These are phyloP conservation scores for Choristoneura fumiferana DNA, from an alignment of 1,140 invertebrate genomes.

Conservation along the genomic window DNA sequence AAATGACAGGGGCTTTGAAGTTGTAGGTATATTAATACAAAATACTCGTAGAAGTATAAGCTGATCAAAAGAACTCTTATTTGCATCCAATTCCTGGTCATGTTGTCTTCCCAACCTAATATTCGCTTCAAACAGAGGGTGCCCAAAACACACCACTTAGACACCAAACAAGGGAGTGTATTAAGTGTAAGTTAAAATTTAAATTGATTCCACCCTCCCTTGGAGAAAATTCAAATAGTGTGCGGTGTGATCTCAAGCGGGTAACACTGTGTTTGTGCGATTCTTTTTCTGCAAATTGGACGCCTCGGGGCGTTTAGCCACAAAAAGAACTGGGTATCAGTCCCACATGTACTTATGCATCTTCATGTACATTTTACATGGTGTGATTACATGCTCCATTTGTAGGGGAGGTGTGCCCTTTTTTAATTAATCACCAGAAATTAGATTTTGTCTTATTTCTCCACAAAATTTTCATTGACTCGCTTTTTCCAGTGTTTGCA, in stretches of 20 bases:
- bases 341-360: slow-evolving; percentile 29
- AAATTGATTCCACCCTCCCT: slow-evolving; percentile 75
- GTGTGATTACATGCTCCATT: slow-evolving; percentile 65
- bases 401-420: slow-evolving; percentile 36
- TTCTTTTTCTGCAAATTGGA: slow-evolving; percentile 75
- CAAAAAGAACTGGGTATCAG: slow-evolving; percentile 57
- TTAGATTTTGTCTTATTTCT: slow-evolving; percentile 3
- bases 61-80: slow-evolving; percentile 14
- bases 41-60: too few relatives aligned
- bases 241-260: slow-evolving; percentile 68
- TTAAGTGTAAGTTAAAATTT: slow-evolving; percentile 78
- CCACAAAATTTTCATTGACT: neutral
- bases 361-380: slow-evolving; percentile 43
- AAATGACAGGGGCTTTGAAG: too few relatives aligned
- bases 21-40: too few relatives aligned
- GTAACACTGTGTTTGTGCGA: slow-evolving; percentile 66
- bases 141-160: slow-evolving; percentile 76
- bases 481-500: neutral
- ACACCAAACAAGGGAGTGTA: slow-evolving; percentile 76
- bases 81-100: slow-evolving; percentile 44
- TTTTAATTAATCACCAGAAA: neutral
- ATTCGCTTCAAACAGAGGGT: slow-evolving; percentile 70
- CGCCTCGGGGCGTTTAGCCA: slow-evolving; percentile 66
- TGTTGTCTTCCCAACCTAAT: slow-evolving; percentile 74
- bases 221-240: slow-evolving; percentile 76